Evolutionary conservation across 2,888 invertebrate genomes (phyloP), one percentile per base, ranked within the genome.

Genomic region (Escarpia spicata): DNA sequence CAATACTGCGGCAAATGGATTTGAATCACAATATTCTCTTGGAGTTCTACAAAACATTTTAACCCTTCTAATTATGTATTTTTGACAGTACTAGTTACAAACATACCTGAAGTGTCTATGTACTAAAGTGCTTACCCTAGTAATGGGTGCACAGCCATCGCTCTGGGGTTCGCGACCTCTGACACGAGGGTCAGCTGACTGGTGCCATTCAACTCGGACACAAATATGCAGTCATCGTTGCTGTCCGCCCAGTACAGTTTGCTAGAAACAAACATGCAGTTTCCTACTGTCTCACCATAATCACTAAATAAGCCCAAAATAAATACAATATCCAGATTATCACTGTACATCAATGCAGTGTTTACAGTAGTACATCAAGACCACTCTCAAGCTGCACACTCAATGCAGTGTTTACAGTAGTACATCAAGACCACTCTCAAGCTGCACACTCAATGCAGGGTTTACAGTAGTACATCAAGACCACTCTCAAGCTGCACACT

Each of bases 131-230:
- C 95, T 93, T 93, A 96, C 96, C 96, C 96, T 92, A 98, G 98
- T 89, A 98, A 98, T 0, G 99, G 99, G 97, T 99, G 99, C 0
- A 99, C 98, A 3, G 98, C 98, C 92, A 99, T 97, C 0, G 99
- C 99, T 95, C 99, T 97, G 0, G 99, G 99, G 97, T 99, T 99
- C 0, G 98, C 98, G 92, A 99, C 98, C 91, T 95, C 94, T 45
- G 44, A 12, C 2, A 95, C 92, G 31, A 96, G 92, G 0, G 95
- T 95, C n/a, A 93, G 93, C 37, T 94, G 94, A 92, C 93, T 95
- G 0, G 96, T 96, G 19, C 96, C 96, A 93, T 96, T 96, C 94
- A 96, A 92, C 93, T 96, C 96, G 2, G 95, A 94, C 43, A 96
- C 96, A 93, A 93, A 95, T 90, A 96, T 95, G 15, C 94, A 93